A percentile compares a stretch with the other conserved stretches of the same genome.
These are phyloP conservation scores for Cottus gobio DNA, from an alignment of 2,113 vertebrate species.

Conservation along the genomic window DNA sequence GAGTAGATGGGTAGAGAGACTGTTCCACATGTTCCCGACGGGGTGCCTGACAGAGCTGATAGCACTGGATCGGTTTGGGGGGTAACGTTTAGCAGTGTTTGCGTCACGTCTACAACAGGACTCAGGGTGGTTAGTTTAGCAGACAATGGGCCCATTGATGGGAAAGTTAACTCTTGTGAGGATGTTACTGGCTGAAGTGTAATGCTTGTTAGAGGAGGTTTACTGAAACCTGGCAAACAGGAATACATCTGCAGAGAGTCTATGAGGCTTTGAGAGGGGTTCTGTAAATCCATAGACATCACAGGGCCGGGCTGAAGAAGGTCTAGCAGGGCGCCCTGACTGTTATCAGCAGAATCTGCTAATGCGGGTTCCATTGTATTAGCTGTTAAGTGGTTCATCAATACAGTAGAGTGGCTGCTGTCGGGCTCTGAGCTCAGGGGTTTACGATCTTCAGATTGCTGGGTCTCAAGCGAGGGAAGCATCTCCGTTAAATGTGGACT, in stretches of 20 bases:
- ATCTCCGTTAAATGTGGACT: conserved; percentile 65
- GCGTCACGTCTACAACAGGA: conserved; percentile 65
- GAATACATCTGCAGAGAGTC: conserved; percentile 68
- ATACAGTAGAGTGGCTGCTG: conserved; percentile 62
- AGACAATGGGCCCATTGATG: conserved; percentile 67
- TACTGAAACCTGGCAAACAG: conserved; percentile 64
- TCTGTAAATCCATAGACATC: conserved; percentile 50
- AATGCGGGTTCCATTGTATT: conserved; percentile 33
- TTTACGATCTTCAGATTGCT: conserved; percentile 57
- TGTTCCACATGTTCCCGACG: conserved; percentile 59
- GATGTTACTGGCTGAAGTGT: conserved; percentile 75
- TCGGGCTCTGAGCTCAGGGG: conserved; percentile 67
- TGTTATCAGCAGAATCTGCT: conserved; percentile 45
- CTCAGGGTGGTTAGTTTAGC: conserved; percentile 69
- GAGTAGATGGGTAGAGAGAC: conserved; percentile 75
- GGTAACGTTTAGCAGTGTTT: conserved; percentile 60
- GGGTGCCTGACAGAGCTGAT: conserved; percentile 46
- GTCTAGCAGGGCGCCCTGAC: conserved; percentile 48
- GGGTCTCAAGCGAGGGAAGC: conserved; percentile 55
- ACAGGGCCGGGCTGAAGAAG: conserved; percentile 61
- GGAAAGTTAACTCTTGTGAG: conserved; percentile 60
- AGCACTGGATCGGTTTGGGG: conserved; percentile 65
- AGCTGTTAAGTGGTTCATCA: conserved; percentile 63
- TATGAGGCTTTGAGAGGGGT: conserved; percentile 50
- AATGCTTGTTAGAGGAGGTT: conserved; percentile 65